Evolutionary conservation across 1,140 invertebrate species (phyloP).

Genomic region (Sminthurinus signatus): DNA sequence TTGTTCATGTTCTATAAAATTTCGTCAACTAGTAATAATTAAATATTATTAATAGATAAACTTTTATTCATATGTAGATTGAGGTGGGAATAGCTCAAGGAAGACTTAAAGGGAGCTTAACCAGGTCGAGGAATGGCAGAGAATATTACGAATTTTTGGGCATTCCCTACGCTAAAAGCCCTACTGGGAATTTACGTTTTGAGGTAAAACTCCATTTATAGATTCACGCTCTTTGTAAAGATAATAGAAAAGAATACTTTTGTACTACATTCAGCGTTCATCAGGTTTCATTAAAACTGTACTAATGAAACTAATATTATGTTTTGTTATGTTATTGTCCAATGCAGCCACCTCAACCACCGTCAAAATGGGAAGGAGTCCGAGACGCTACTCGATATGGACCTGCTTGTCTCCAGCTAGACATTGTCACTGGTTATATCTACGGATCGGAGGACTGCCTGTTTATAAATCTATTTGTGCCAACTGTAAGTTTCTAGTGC

Average conservation of each 20-base stretch:
- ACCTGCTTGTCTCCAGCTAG: slow-evolving; percentile 18
- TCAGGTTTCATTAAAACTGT: background rate
- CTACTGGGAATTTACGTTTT: background rate
- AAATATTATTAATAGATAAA: too few relatives aligned
- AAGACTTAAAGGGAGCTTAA: background rate
- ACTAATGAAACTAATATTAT: background rate
- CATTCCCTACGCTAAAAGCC: background rate
- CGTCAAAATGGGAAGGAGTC: slow-evolving; percentile 14
- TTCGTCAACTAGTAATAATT: too few relatives aligned
- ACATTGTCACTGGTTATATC: slow-evolving; percentile 14
- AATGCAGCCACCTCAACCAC: slow-evolving; percentile 16
- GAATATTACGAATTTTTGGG: slow-evolving; percentile 2
- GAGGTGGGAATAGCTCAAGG: too few relatives aligned
- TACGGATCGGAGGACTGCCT: slow-evolving; percentile 27
- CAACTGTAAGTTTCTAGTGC: slow-evolving; percentile 18
- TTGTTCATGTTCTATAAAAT: too few relatives aligned
- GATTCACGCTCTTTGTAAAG: background rate
- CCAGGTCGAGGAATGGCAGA: background rate
- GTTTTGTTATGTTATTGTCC: background rate
- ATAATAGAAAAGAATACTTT: background rate
- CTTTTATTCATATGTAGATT: too few relatives aligned
- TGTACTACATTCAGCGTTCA: background rate
- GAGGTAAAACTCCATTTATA: slow-evolving; percentile 3
- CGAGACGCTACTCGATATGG: slow-evolving; percentile 18
- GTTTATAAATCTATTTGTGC: slow-evolving; percentile 27